These are phyloP conservation scores for Urocolius indicus DNA, from an alignment of 2,113 vertebrate genomes.

Conservation along the genomic window DNA sequence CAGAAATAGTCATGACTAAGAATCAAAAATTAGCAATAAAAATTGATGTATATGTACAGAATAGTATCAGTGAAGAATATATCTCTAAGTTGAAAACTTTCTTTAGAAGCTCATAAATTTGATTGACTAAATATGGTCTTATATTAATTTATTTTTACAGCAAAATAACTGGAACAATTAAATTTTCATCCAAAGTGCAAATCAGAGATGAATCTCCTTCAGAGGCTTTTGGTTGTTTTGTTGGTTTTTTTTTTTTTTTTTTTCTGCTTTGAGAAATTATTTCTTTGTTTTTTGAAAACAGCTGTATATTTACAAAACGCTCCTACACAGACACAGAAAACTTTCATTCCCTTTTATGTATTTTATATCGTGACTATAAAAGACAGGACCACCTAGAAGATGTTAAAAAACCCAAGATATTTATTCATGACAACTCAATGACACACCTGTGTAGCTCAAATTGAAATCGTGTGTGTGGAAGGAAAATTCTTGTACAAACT, in stretches of 20 bases:
- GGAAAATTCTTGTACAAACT: not conserved
- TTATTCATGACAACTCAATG: not conserved
- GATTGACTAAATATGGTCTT: not conserved
- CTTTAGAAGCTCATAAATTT: not conserved
- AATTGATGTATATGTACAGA: not conserved
- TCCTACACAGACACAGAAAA: constrained; percentile 39
- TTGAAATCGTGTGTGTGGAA: not conserved
- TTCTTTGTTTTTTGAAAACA: constrained; percentile 15
- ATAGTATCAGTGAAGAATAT: not conserved
- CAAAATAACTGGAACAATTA: not conserved
- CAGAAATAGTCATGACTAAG: not conserved
- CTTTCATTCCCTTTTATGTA: constrained; percentile 34
- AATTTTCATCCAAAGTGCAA: not conserved
- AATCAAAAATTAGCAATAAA: not conserved
- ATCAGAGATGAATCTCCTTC: not conserved
- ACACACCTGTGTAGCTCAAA: not conserved
- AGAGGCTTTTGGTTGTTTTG: too few species aligned
- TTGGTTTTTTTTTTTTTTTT: not conserved
- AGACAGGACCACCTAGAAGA: constrained; percentile 37
- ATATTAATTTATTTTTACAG: not conserved
- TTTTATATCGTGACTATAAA: constrained; percentile 52
- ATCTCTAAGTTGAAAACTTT: not conserved
- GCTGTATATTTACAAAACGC: constrained; percentile 19
- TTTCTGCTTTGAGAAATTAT: not conserved
- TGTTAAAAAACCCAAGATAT: not conserved